Evolutionary conservation across 1,140 invertebrate genomes (phyloP).

Genomic region (Scaptomyza montana): DNA sequence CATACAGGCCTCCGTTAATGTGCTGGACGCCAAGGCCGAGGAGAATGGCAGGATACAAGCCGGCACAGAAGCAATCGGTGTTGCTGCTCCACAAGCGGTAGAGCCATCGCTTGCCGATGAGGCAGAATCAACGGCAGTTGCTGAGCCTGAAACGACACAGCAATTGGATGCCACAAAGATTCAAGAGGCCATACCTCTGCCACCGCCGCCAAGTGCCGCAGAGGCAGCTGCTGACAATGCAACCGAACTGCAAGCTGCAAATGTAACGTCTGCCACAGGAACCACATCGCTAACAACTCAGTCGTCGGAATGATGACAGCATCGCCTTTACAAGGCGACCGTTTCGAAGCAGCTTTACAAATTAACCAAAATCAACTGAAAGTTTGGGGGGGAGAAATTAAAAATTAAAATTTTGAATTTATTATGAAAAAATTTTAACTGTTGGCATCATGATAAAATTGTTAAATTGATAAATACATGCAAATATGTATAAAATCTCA

Average conservation of each 20-base stretch:
- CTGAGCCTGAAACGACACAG: constrained; percentile 58
- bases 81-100: constrained; percentile 1
- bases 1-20: constrained; percentile 93
- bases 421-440: constrained; percentile 15
- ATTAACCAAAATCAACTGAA: constrained; percentile 78
- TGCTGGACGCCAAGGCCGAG: constrained; percentile 90
- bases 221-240: not conserved
- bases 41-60: constrained; percentile 80
- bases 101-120: constrained; percentile 21
- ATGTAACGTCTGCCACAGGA: constrained; percentile 19
- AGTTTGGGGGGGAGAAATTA: constrained; percentile 26
- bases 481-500: not conserved
- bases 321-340: constrained; percentile 65
- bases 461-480: too few relatives aligned
- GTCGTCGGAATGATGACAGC: constrained; percentile 74
- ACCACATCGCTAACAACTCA: constrained; percentile 21
- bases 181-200: constrained; percentile 75
- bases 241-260: not conserved
- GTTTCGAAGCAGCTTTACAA: constrained; percentile 73
- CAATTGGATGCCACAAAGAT: constrained; percentile 74
- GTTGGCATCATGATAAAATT: constrained; percentile 19
- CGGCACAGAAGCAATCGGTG: constrained; percentile 19
- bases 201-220: constrained; percentile 58
- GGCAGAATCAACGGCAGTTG: constrained; percentile 1
- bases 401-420: constrained; percentile 13